phyloP scores from a whole-genome alignment of 37 sponge, comb jelly and placozoan species.

The Oscarella lobularis region DNA sequence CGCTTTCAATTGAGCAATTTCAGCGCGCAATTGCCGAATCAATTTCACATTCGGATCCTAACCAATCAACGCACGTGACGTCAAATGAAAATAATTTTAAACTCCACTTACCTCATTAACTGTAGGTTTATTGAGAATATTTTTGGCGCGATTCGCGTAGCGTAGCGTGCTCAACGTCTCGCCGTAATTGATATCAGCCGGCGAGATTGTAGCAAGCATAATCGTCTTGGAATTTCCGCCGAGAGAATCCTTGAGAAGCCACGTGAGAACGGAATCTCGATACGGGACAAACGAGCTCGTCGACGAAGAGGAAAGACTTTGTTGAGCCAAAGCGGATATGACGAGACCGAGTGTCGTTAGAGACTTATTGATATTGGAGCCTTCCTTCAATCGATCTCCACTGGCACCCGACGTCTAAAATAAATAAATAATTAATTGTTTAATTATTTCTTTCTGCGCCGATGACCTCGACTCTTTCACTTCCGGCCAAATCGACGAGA shows the following conservation, averaged over 20 bases:
- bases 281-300: conserved; percentile 52
- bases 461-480: conserved; percentile 33
- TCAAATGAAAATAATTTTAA: background rate
- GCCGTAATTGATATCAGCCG: conserved; percentile 55
- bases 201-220: conserved; percentile 85
- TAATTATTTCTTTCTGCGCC: no score
- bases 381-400: conserved; percentile 70
- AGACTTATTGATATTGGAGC: conserved; percentile 77
- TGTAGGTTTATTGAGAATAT: conserved; percentile 64
- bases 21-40: conserved; percentile 63
- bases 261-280: conserved; percentile 79
- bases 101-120: conserved; percentile 57
- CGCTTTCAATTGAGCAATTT: conserved; percentile 47
- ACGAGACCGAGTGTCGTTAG: conserved; percentile 73
- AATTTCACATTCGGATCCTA: conserved; percentile 73
- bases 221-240: conserved; percentile 89
- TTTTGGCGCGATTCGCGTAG: conserved; percentile 77
- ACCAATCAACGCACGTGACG: conserved; percentile 6
- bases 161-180: conserved; percentile 79
- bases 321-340: conserved; percentile 51
- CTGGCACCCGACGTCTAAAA: conserved; percentile 46
- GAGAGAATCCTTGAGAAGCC: conserved; percentile 77
- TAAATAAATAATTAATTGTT: background rate
- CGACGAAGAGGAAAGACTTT: conserved; percentile 33
- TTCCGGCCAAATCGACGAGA: conserved; percentile 82